These are phyloP conservation scores for Agapornis canus DNA, from an alignment of 2,797 vertebrate species.

Conservation along the genomic window DNA sequence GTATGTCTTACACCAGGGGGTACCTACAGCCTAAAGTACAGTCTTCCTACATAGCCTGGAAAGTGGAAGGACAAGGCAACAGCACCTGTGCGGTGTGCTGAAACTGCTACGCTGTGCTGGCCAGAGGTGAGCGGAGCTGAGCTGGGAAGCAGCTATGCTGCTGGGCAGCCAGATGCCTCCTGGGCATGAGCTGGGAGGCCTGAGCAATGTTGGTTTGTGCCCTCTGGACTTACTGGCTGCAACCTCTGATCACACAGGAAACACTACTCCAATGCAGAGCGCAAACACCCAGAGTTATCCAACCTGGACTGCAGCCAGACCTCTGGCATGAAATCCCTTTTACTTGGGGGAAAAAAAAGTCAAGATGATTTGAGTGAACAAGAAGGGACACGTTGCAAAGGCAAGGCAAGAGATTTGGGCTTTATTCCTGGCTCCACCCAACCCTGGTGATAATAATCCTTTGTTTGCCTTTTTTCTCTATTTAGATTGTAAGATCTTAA, in stretches of 20 bases:
- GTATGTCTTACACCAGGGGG: neutral
- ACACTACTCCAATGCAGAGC: neutral
- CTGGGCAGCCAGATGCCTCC: neutral
- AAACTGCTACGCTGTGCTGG: neutral
- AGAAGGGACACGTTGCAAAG: slow-evolving; percentile 36
- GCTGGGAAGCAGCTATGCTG: neutral
- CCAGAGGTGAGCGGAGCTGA: neutral
- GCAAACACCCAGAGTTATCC: slow-evolving; percentile 17
- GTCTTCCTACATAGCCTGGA: neutral
- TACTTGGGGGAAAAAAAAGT: neutral
- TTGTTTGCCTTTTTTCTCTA: slow-evolving; percentile 42
- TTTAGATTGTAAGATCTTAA: slow-evolving; percentile 41
- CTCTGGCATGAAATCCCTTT: slow-evolving; percentile 14
- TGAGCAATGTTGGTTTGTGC: neutral
- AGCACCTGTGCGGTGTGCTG: neutral
- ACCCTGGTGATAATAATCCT: slow-evolving; percentile 39
- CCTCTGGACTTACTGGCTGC: neutral
- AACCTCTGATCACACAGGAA: neutral
- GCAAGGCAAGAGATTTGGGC: neutral
- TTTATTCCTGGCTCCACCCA: slow-evolving; percentile 40
- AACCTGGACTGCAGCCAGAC: neutral
- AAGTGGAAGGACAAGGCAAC: neutral
- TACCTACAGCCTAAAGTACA: neutral
- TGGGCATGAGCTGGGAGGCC: neutral
- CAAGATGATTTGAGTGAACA: slow-evolving; percentile 19